Evolutionary conservation across 2,797 vertebrate species (phyloP), one percentile per base, ranked within the genome.

Genomic region (Telmatherina bonti): DNA sequence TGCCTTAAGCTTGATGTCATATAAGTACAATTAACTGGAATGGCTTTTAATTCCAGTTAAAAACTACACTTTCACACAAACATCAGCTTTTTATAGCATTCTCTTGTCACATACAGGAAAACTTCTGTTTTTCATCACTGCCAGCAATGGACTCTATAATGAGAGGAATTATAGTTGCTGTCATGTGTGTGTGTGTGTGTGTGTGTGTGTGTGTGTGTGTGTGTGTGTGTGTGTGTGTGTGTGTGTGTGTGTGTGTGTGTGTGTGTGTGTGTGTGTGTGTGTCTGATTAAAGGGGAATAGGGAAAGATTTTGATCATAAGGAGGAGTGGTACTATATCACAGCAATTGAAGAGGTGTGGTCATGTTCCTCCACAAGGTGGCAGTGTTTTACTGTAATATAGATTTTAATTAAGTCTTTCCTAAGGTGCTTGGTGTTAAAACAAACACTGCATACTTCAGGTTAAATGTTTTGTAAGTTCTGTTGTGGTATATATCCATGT

Each of bases 1-100:
- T 92, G 91, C 90, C 91, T 91, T 89, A 81, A 85, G 76, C 72
- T 80, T 77, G 65, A 76, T 71, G 82, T 72, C 67, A 80, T 67
- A 12, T 72, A 73, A 78, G 61, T 65, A 54, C 73, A 60, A 47
- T 64, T 85, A 62, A 62, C 72, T 74, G 69, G 13, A 51, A 65
- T 64, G 43, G 62, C 59, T 69, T 88, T 74, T 67, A 67, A 60
- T 76, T 73, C 52, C 43, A 11, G 24, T 60, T 64, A 31, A 18
- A 55, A 43, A 43, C 65, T 15, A 18, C 29, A 18, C 15, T 0
- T 1, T 12, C 16, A 49, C 53, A 56, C 30, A 72, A 36, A 67
- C 11, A 31, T 53, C 24, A 0, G 5, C 41, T 64, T 69, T 74
- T 72, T 49, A 15, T 36, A 62, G 65, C 54, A 1, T 9, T 33